Base-by-base conservation (phyloP, 2,797 vertebrate species). In the Peromyscus nudipes region DNA sequence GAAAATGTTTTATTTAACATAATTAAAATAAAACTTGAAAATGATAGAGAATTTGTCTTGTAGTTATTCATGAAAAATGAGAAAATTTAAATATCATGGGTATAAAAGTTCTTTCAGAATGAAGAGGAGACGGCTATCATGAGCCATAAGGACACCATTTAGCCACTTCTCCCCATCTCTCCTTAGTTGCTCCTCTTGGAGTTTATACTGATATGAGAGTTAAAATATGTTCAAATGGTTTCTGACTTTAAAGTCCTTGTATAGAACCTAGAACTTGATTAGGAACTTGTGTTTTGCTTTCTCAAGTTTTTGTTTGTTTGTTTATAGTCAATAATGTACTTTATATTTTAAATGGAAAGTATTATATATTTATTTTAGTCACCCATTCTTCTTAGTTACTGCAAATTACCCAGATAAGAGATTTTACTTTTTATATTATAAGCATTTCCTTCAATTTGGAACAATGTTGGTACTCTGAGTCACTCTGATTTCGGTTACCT, bases 241-340 rank as follows among this genome's bases (percentile, higher is more conserved):
- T 27, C 37, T 64, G 14, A 29, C 12, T 43, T 17, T 0, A 64
- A 4, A 19, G 57, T 62, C 21, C 23, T 62, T 83, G 13, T 62
- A 10, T 31, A 16, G 17, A 43, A 73, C 1, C 7, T 52, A 6
- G 29, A 94, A 92, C 92, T 87, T 80, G 64, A 62, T 16, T 64
- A 75, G n/a, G 89, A 92, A 91, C 31, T 34, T 80, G 31, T 69
- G 6, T 87, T 91, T 89, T 81, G 2, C 29, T 88, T 94, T 84
- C 52, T 77, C 64, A 92, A 60, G 31, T 1, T 69, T 64, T 52
- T 77, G 34, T 80, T 73, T 92, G 85, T 64, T 64, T 27, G 14
- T 55, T 55, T 55, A 55, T 6, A 64, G 19, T 5, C 46, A 75
- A 19, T 57, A 64, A 17, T 73, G 77, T 40, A 81, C 73, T 84